These are phyloP conservation scores for Hemichromis elongatus DNA, from an alignment of 2,113 vertebrate species.

Conservation along the genomic window DNA sequence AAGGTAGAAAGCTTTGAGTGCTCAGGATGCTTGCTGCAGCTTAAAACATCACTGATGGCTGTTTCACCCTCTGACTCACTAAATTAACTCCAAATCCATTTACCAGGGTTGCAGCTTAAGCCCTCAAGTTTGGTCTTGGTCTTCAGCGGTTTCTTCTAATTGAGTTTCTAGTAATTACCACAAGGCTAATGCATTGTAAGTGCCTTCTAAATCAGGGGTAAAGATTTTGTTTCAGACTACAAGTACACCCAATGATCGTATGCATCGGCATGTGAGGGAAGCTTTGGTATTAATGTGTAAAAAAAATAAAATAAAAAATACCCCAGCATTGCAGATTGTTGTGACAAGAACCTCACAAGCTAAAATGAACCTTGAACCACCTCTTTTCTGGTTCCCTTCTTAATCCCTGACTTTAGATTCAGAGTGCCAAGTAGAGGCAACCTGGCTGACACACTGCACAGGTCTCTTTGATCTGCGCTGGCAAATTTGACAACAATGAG, in stretches of 20 bases:
- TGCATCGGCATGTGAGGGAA: slow-evolving; percentile 19
- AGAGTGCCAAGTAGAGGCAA: slow-evolving; percentile 36
- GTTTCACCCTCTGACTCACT: slow-evolving; percentile 70
- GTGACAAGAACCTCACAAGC: slow-evolving; percentile 16
- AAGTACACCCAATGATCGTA: slow-evolving; percentile 39
- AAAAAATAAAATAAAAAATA: not conserved
- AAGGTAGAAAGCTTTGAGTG: slow-evolving; percentile 21
- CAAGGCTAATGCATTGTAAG: slow-evolving; percentile 74
- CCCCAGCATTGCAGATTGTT: not conserved
- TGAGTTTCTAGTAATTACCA: slow-evolving; percentile 77
- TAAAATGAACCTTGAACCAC: not conserved
- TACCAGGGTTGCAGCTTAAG: slow-evolving; percentile 67
- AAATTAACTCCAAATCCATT: slow-evolving; percentile 71
- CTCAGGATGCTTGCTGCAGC: slow-evolving; percentile 48
- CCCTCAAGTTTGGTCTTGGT: slow-evolving; percentile 65
- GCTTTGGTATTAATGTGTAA: slow-evolving; percentile 4
- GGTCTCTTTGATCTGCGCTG: slow-evolving; percentile 52
- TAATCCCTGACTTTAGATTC: slow-evolving; percentile 58
- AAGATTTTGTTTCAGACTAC: slow-evolving; percentile 70
- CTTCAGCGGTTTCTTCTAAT: slow-evolving; percentile 72
- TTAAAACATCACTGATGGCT: slow-evolving; percentile 68
- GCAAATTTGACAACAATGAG: slow-evolving; percentile 49
- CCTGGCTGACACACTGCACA: slow-evolving; percentile 38
- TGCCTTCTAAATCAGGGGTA: slow-evolving; percentile 73
- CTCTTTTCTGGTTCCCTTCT: not conserved